Evolutionary conservation across 2,113 vertebrate genomes (phyloP).

Genomic region (Pluvialis apricaria): DNA sequence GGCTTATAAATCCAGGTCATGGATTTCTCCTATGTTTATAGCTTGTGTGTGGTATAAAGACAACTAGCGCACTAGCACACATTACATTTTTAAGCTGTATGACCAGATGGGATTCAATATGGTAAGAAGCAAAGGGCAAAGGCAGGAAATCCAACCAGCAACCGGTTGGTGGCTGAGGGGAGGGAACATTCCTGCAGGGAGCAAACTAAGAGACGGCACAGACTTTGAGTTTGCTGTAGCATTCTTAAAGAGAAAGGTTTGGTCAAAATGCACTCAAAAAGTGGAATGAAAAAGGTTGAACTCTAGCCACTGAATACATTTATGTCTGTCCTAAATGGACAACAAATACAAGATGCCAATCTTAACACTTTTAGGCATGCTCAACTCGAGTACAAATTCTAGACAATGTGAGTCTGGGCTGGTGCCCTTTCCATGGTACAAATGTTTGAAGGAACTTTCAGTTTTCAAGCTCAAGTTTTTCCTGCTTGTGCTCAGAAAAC

Average conservation of each 20-base stretch:
- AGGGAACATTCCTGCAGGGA: background rate
- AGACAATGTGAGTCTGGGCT: background rate
- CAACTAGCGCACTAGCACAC: background rate
- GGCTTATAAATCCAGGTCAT: background rate
- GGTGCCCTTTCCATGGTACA: background rate
- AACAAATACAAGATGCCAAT: background rate
- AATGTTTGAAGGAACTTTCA: background rate
- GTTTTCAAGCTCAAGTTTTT: background rate
- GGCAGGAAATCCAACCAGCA: background rate
- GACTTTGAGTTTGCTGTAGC: background rate
- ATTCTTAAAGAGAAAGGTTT: background rate
- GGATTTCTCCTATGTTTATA: background rate
- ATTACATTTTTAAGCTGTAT: background rate
- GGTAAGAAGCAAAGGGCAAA: background rate
- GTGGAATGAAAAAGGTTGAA: background rate
- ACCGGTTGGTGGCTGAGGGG: background rate
- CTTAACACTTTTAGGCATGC: background rate
- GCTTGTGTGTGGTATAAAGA: background rate
- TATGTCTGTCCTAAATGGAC: background rate
- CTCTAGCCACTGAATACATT: background rate
- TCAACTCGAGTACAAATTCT: background rate
- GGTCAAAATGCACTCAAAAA: background rate
- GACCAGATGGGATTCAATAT: background rate
- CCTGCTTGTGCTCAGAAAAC: background rate
- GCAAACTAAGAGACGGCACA: background rate